Evolutionary conservation across 2,888 invertebrate species (phyloP), one percentile per base, ranked within the genome.

Genomic region (Cyclophora punctaria): DNA sequence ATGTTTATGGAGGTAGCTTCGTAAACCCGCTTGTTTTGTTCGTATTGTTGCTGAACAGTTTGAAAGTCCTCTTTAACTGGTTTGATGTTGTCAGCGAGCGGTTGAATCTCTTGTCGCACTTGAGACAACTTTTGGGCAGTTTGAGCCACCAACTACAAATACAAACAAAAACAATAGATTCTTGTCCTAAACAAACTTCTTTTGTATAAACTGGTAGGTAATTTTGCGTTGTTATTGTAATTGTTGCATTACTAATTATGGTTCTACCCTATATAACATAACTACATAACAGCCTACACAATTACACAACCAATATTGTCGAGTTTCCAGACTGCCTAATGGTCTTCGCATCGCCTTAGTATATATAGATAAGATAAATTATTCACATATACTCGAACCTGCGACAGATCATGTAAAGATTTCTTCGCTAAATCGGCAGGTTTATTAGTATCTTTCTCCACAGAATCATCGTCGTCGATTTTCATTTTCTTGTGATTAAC

Each of bases 1-100:
- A 90, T 84, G 64, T 89, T 89, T 61, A 88, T 88, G 35, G 91
- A 89, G 49, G 91, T 90, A 3, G 92, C 90, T 71, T 94, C 93
- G 70, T 93, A 94, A 34, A 90, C 75, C 57, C 89, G 73, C 74
- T 94, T 94, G 79, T 91, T 92, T 64, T 92, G 91, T 61, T 94
- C 93, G 71, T 92, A 92, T 60, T 91, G 91, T 62, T 91, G 90
- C 58, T 91, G 90, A 41, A 93, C 69, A 53, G 91, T 90, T 82
- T 93, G 90, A 47, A 89, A 90, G 64, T 91, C 90, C 58, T 93
- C 91, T 59, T 94, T 89, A 48, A 94, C 78, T 2, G 91, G 92
- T 65, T 93, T 91, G 48, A 95, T 83, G 66, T 74, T 75, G 57
- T 86, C 87, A 5, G 82, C 83, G 4, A 90, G 73, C 33, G 88